Conservation (phyloP, 37 sponge, comb jelly and placozoan genomes). For the Agelas oroides region DNA sequence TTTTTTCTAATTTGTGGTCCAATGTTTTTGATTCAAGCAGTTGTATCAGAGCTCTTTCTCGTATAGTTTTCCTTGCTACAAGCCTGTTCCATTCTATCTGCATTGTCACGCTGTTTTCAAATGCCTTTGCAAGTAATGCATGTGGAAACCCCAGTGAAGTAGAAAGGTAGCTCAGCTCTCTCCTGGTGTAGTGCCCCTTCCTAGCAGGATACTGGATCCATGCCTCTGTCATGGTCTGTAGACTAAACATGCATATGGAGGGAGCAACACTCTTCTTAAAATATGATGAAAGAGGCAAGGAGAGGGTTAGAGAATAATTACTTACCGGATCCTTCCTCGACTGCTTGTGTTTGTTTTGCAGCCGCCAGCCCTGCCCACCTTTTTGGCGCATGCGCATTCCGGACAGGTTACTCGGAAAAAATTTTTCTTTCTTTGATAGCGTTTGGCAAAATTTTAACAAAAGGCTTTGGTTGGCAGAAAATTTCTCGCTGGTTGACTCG, state of each 20-base stretch:
- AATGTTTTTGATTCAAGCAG: conserved; percentile 34
- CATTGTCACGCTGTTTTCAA: not conserved
- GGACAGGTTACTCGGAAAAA: not conserved
- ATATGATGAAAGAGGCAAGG: no score
- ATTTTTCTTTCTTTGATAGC: conserved; percentile 2
- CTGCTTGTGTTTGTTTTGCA: not conserved
- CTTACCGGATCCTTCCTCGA: no score
- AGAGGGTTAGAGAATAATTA: no score
- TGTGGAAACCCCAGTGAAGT: conserved; percentile 53
- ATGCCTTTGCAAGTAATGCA: conserved; percentile 7
- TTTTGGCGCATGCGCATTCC: conserved; percentile 20
- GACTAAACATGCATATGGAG: no score
- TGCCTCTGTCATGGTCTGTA: not conserved
- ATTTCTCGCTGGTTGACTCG: not conserved
- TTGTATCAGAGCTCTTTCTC: conserved; percentile 17
- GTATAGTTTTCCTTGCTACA: not conserved
- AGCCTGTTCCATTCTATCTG: not conserved
- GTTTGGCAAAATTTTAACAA: conserved; percentile 19
- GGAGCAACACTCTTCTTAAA: no score
- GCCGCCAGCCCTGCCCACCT: conserved; percentile 26
- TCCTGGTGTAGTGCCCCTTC: conserved; percentile 36
- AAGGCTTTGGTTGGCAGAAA: not conserved
- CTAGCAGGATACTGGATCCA: conserved; percentile 4
- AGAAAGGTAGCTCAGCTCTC: conserved; percentile 52
- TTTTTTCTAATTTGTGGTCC: conserved; percentile 35